These are phyloP conservation scores for Cavia aperea DNA, from an alignment of 2,113 vertebrate species.

Conservation along the genomic window DNA sequence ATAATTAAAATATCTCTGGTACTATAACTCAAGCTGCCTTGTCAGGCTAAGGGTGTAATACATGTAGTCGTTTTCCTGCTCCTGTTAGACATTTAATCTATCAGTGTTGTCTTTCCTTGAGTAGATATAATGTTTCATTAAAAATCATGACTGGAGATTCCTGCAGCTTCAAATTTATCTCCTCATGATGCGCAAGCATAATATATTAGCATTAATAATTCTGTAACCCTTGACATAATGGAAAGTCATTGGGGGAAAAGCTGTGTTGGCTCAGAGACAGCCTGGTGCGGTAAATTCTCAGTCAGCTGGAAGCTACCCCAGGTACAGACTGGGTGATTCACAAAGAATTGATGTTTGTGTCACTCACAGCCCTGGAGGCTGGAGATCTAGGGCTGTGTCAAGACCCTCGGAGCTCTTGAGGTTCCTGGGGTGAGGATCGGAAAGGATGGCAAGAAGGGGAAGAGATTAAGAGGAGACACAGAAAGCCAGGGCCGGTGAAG, in stretches of 20 bases:
- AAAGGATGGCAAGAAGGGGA: no score
- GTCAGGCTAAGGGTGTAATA: not conserved
- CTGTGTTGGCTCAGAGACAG: not conserved
- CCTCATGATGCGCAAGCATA: not conserved
- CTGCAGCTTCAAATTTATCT: not conserved
- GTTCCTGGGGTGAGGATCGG: no score
- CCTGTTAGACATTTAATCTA: slow-evolving; percentile 14
- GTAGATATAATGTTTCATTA: slow-evolving; percentile 25
- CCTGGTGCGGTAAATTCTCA: not conserved
- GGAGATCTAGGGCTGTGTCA: not conserved
- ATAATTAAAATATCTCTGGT: not conserved
- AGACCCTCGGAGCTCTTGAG: no score
- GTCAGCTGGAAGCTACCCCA: not conserved
- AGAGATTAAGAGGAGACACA: no score
- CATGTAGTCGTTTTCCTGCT: not conserved
- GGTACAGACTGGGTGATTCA: not conserved
- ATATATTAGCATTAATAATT: slow-evolving; percentile 12
- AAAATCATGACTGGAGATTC: not conserved
- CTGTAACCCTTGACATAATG: not conserved
- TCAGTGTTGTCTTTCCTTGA: not conserved
- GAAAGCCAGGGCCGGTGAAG: no score
- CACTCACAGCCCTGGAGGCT: not conserved
- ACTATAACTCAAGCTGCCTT: not conserved
- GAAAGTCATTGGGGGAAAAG: not conserved
- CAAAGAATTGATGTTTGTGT: not conserved